A percentile compares a stretch with the other conserved stretches of the same genome.
These are phyloP conservation scores for Meda fulgida DNA, from an alignment of 2,797 vertebrate species.

Conservation along the genomic window DNA sequence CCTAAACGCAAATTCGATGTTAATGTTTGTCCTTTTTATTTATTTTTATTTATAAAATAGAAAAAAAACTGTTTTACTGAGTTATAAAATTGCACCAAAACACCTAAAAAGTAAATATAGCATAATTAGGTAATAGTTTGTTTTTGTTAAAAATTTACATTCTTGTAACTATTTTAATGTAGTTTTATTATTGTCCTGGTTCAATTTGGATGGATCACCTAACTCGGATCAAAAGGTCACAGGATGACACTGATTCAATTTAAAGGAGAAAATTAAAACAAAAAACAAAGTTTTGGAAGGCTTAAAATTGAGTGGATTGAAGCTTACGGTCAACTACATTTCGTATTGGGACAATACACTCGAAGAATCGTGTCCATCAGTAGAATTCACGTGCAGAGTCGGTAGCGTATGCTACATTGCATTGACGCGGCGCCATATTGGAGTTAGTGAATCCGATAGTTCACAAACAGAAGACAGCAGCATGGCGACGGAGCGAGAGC, in stretches of 20 bases:
- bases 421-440: neutral
- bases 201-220: neutral
- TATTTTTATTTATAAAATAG: too few species aligned
- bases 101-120: neutral
- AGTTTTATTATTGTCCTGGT: constrained; percentile 1
- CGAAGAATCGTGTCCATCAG: constrained; percentile 13
- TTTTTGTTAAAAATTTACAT: neutral
- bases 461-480: neutral
- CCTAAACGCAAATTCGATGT: too few species aligned
- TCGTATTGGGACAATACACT: constrained; percentile 17
- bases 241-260: constrained; percentile 10
- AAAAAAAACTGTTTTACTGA: too few species aligned
- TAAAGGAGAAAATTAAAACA: constrained; percentile 4
- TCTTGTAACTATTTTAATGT: neutral
- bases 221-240: neutral
- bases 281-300: constrained; percentile 19
- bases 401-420: neutral
- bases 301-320: constrained; percentile 12
- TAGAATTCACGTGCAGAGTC: constrained; percentile 1
- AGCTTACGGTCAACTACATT: neutral
- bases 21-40: too few species aligned
- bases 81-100: too few species aligned
- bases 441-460: neutral
- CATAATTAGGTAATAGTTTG: neutral
- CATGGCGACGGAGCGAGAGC: neutral